Percentiles rank a stretch among this genome's conserved stretches.
Evolutionary conservation across 2,888 invertebrate genomes (phyloP).

Genomic region (Odontocerum albicorne): DNA sequence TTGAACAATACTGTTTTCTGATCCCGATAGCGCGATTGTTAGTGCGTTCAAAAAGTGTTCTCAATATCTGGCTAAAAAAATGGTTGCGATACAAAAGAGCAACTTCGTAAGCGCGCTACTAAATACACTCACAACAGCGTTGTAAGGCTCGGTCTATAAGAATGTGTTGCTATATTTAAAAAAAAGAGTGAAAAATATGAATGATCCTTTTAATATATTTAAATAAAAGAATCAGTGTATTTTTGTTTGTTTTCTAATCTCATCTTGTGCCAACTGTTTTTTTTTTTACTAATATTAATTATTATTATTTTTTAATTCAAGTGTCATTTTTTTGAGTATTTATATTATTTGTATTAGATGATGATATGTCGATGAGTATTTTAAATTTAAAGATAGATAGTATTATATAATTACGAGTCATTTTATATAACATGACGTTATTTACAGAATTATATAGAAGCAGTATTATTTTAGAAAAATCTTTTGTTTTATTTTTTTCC

Average conservation of each 20-base stretch:
- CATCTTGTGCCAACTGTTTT: conserved; percentile 22
- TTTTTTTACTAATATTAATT: conserved; percentile 7
- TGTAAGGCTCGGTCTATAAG: too few species aligned
- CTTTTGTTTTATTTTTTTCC: conserved; percentile 13
- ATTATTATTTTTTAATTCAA: conserved; percentile 28
- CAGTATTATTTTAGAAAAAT: conserved; percentile 37
- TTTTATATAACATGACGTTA: conserved; percentile 36
- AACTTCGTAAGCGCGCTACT: too few species aligned
- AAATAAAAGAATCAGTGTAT: conserved; percentile 1
- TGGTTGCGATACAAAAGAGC: too few species aligned
- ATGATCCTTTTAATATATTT: conserved; percentile 4
- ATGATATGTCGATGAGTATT: conserved; percentile 29
- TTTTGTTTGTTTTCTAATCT: conserved; percentile 11
- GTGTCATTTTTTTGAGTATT: conserved; percentile 33
- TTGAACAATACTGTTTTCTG: too few species aligned
- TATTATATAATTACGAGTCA: conserved; percentile 35
- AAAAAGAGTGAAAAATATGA: neutral
- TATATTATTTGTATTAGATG: conserved; percentile 30
- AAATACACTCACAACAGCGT: too few species aligned
- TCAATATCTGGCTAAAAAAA: too few species aligned
- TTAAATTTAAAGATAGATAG: conserved; percentile 31
- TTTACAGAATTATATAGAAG: conserved; percentile 36
- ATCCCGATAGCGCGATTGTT: too few species aligned
- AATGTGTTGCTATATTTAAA: conserved; percentile 19
- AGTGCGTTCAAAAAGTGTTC: too few species aligned